These are phyloP conservation scores for Podargus strigoides DNA, from an alignment of 2,797 vertebrate species.

Conservation along the genomic window DNA sequence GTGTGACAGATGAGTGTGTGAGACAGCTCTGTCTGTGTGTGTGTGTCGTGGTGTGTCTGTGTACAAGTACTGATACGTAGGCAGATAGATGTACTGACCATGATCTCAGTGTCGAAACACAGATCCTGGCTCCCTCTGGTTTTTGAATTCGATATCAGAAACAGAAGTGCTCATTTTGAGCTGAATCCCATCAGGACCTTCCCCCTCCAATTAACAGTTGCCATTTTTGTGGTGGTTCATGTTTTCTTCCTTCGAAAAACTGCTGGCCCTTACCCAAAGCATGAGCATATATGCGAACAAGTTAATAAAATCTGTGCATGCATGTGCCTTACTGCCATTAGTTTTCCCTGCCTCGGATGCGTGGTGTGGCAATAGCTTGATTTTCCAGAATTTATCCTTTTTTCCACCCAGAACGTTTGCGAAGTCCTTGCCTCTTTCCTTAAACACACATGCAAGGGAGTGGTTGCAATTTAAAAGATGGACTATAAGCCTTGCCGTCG, in stretches of 20 bases:
- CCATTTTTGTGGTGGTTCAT: fast-evolving
- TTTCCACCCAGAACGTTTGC: neutral
- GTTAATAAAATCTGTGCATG: neutral
- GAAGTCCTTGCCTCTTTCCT: neutral
- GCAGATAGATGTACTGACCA: fast-evolving
- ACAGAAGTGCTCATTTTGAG: neutral
- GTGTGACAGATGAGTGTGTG: fast-evolving
- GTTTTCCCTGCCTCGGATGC: neutral
- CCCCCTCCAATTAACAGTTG: neutral
- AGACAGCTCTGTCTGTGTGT: fast-evolving
- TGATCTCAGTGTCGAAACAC: neutral
- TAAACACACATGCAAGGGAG: fast-evolving
- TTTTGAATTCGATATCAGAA: neutral
- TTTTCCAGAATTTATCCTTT: neutral
- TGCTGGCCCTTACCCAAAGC: neutral
- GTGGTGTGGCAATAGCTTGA: neutral
- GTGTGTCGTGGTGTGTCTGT: no score
- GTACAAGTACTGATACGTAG: neutral
- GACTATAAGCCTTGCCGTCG: neutral
- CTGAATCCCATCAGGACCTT: neutral
- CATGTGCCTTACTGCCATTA: neutral
- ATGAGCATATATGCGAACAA: neutral
- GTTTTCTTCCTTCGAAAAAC: neutral
- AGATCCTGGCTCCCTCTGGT: neutral
- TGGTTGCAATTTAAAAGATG: neutral